Conservation (phyloP, 2,113 vertebrate genomes). For the Camelus bactrianus region DNA sequence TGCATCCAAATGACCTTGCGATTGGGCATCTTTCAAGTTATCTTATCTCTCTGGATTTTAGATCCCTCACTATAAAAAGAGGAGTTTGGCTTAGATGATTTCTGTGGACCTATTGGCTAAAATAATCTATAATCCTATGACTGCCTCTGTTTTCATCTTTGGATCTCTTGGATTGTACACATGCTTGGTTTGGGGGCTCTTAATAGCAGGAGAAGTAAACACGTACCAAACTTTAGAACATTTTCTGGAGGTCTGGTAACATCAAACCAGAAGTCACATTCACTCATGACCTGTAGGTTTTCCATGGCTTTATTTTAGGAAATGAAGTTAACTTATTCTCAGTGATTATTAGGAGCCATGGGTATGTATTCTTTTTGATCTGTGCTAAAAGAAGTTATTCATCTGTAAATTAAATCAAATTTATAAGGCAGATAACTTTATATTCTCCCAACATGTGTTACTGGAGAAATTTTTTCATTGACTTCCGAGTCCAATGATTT, state of each 20-base stretch:
- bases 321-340: constrained; percentile 64
- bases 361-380: constrained; percentile 33
- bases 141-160: background rate
- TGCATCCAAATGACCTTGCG: background rate
- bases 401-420: constrained; percentile 70
- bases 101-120: background rate
- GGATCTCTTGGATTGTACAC: background rate
- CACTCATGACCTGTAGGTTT: background rate
- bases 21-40: background rate
- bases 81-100: background rate
- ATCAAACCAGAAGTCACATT: background rate
- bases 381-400: constrained; percentile 53
- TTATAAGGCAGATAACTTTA: background rate
- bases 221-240: background rate
- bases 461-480: constrained; percentile 46
- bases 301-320: background rate
- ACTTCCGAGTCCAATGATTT: constrained; percentile 23
- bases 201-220: background rate
- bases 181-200: background rate
- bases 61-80: background rate
- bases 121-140: background rate
- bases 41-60: background rate
- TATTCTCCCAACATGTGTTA: background rate
- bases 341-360: constrained; percentile 62
- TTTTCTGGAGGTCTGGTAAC: background rate